These are phyloP conservation scores for Esox masquinongy DNA, from an alignment of 2,797 vertebrate genomes.

Conservation along the genomic window DNA sequence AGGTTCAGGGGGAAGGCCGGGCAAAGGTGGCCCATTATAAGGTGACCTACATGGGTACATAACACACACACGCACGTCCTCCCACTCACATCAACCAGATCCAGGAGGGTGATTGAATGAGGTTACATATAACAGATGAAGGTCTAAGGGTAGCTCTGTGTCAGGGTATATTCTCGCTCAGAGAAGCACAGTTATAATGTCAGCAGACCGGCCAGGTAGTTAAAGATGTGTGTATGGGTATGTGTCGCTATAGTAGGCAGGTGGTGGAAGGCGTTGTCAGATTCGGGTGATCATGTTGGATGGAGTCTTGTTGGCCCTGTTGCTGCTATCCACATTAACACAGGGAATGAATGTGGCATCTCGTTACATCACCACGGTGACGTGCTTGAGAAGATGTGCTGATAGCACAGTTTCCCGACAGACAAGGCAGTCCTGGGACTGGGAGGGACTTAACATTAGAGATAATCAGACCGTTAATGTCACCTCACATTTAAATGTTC, in stretches of 20 bases:
- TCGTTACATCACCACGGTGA: not conserved
- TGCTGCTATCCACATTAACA: not conserved
- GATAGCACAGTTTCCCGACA: constrained; percentile 13
- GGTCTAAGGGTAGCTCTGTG: not conserved
- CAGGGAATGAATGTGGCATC: constrained; percentile 7
- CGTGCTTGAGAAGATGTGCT: not conserved
- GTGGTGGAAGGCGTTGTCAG: not conserved
- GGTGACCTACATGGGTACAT: not conserved
- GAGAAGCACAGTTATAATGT: not conserved
- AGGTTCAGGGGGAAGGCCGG: not conserved
- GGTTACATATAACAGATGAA: not conserved
- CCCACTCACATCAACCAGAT: not conserved
- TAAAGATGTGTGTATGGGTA: not conserved
- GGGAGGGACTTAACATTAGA: constrained; percentile 6
- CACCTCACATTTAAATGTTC: not conserved
- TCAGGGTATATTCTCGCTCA: not conserved
- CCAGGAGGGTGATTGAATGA: not conserved
- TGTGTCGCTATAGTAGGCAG: no score
- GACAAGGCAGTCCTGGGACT: not conserved
- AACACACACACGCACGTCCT: not conserved
- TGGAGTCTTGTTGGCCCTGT: not conserved
- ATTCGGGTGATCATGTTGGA: not conserved
- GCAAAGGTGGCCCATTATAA: not conserved
- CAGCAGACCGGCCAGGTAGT: not conserved
- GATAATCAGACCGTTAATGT: constrained; percentile 1